A percentile compares a stretch with the other conserved stretches of the same genome.
Conservation (phyloP, 1,140 invertebrate species). For the Caenorhabditis elegans region DNA sequence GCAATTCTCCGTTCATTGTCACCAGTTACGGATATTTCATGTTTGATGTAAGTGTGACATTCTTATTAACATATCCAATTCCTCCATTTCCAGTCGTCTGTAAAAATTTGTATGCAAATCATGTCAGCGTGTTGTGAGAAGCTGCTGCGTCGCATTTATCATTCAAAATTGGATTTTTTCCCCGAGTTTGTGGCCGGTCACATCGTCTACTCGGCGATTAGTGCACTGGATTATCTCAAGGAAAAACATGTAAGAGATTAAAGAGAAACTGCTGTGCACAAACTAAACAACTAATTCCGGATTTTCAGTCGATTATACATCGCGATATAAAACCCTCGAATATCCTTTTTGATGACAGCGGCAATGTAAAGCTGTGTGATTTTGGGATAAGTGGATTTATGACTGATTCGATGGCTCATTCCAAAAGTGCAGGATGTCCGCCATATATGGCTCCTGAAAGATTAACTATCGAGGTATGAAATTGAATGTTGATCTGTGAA, state of each 20-base stretch:
- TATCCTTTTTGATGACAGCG: conserved; percentile 81
- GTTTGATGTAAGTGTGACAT: conserved; percentile 73
- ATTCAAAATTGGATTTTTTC: conserved; percentile 76
- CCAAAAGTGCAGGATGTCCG: conserved; percentile 91
- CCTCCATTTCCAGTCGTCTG: conserved; percentile 5
- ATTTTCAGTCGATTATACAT: conserved; percentile 84
- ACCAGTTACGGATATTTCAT: conserved; percentile 95
- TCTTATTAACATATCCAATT: neutral
- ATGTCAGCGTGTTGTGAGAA: conserved; percentile 98
- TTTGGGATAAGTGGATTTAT: conserved; percentile 97
- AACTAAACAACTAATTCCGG: neutral
- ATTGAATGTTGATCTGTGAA: too few species aligned
- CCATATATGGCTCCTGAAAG: conserved; percentile 84
- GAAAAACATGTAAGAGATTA: conserved; percentile 73
- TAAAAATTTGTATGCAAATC: conserved; percentile 78
- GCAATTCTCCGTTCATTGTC: conserved; percentile 94
- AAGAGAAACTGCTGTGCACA: neutral
- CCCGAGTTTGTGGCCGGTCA: conserved; percentile 92
- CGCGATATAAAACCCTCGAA: conserved; percentile 98
- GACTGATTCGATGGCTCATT: conserved; percentile 91
- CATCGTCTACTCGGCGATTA: conserved; percentile 93
- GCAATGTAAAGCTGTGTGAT: conserved; percentile 96
- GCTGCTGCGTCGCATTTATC: conserved; percentile 77
- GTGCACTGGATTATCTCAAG: conserved; percentile 92
- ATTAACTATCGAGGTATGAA: conserved; percentile 72